Base-by-base conservation (phyloP, 2,113 vertebrate species). In the Erinaceus europaeus region DNA sequence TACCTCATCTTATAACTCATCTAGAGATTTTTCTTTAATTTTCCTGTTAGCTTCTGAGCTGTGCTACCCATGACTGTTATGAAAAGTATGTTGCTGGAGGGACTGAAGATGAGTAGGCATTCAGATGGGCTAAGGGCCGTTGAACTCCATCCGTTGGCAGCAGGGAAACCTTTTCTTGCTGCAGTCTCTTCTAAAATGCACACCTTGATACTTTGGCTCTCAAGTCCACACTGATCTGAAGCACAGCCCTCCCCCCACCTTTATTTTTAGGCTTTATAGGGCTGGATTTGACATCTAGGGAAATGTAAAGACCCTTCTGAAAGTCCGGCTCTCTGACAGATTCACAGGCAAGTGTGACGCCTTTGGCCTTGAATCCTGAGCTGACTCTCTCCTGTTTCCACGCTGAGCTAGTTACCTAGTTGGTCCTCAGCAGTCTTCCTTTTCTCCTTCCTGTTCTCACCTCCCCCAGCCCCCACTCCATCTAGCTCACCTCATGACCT, bases 1-100 rank as follows among this genome's bases (percentile, higher is more conserved):
- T 72, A 40, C 4, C 17, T 67, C n/a, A 36, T 93, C 59, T 46
- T 88, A 85, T 89, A 90, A 86, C 73, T 94, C 87, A 81, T 94
- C 48, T 36, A 87, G 48, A 64, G 90, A 90, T 34, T 73, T 64
- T 77, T n/a, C 68, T 78, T 89, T 64, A 80, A n/a, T n/a, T n/a
- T 89, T 93, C 89, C 57, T 76, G 72, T 59, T 64, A 83, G 52
- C 76, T 88, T 80, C 65, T 93, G 57, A 68, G 64, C 82, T 76
- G 2, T 93, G 32, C 21, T 38, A 53, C 59, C 72, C 72, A 29
- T 83, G 34, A 11, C 65, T 42, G 52, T 48, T 62, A 57, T 83
- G 46, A 67, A 82, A 36, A 42, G 32, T 85, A 46, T 86, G 2
- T 83, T 77, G 34, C 2, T 64, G 61, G 62, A 59, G 21, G 36